Evolutionary conservation across 2,888 invertebrate genomes (phyloP), one percentile per base, ranked within the genome.

Genomic region (Lithophane leautieri): DNA sequence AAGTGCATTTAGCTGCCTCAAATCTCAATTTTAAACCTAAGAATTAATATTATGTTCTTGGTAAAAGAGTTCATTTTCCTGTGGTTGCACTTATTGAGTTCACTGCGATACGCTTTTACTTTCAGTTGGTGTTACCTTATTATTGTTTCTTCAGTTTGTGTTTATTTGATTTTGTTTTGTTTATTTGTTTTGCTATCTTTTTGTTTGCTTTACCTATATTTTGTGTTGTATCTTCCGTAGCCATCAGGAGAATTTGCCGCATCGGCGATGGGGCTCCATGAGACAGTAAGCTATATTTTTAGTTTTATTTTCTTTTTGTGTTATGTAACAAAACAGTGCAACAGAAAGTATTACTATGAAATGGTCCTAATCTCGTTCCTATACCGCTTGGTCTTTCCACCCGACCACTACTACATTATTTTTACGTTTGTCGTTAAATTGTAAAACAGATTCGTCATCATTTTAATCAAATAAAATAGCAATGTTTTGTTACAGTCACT

Each of bases 211-310:
- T 88, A 89, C 78, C 91, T 94, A 92, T 93, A 89, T 93, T 93
- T 88, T 92, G 78, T 92, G 92, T 94, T 90, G 85, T 92, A 90
- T 94, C 91, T 93, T 95, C 90, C 93, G 88, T 96, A 95, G 96
- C 93, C 96, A 96, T 88, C 96, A 96, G 92, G 97, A 97, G 90
- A 97, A 96, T 86, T 92, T 97, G 88, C 97, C 97, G 88, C 94
- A 97, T 89, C 96, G 97, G 70, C 94, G 97, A 89, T 97, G 97
- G 97, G 97, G 96, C 80, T 97, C 97, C 86, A 97, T 97, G 97
- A 94, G 97, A 95, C 97, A 97, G 97, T 97, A 95, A 97, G 97
- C 88, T 91, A 88, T 89, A 56, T 86, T 89, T 90, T 91, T 78
- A 50, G 47, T 50, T 61, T 86, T 52, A 16, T 19, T 84, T 78